Evolutionary conservation across 2,797 vertebrate genomes (phyloP), one percentile per base, ranked within the genome.

Genomic region (Clangula hyemalis): DNA sequence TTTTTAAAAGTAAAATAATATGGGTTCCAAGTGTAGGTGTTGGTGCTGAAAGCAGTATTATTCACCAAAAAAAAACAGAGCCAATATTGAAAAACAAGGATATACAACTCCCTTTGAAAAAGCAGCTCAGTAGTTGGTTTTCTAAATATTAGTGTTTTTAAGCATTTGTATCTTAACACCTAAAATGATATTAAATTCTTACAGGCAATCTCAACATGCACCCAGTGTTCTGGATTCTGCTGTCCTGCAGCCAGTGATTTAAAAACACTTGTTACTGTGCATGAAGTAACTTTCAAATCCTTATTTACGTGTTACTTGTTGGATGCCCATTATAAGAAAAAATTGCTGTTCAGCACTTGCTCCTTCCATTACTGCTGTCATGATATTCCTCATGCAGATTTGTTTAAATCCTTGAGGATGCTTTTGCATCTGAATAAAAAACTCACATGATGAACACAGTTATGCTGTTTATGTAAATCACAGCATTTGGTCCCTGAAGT

Each of bases 401-500:
- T 93, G 85, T 83, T 89, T 85, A 84, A 87, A 66, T 88, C 86
- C 84, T 56, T 69, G 60, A 64, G 62, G 71, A 65, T 81, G 60
- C 73, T 88, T 85, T 91, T 90, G 60, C 69, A 65, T 87, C 86
- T 79, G 32, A 90, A 76, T 74, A 76, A 13, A 64, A 94, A 88
- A 84, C 68, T 73, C 43, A 1, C 34, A 57, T 34, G 75, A 90
- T 80, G 57, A 92, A 51, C 38, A 11, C 53, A 72, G 76, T 91
- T 94, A 74, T 91, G 73, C 56, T 53, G 2, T 90, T 82, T 84
- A 71, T 86, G 80, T 88, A 93, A 94, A 96, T 93, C 68, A 10
- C 57, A 60, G 62, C 25, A 49, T 85, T 87, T 94, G 74, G 41
- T 94, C 91, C 84, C 91, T 24, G 58, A 87, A 65, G 88, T 89